phyloP scores from a whole-genome alignment of 2,888 invertebrate species.

The Lepidocyrtinus sp. region DNA sequence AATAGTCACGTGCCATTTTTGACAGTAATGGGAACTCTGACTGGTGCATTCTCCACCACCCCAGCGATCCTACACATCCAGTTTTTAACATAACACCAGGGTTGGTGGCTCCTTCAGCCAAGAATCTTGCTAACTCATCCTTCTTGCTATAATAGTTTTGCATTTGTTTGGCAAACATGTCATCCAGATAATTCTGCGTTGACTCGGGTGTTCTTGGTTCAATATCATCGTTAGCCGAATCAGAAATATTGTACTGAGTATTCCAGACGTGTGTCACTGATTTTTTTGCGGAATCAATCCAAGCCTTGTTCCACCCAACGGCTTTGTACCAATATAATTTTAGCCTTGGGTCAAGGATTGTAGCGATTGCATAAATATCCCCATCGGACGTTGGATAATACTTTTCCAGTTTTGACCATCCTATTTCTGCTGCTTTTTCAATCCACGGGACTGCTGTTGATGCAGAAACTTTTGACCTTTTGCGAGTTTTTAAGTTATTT shows the following conservation, averaged over 20 bases:
- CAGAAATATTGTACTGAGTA: background rate
- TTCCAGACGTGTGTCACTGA: background rate
- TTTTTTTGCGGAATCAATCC: background rate
- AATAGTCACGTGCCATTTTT: background rate
- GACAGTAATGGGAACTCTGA: background rate
- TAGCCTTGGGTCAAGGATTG: slow-evolving; percentile 4
- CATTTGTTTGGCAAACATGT: background rate
- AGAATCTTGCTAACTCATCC: background rate
- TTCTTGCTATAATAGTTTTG: background rate
- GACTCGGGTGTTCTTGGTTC: too few species aligned
- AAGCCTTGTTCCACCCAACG: background rate
- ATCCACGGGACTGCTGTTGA: background rate
- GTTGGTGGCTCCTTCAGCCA: background rate
- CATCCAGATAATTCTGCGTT: too few species aligned
- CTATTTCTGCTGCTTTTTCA: background rate
- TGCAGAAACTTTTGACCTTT: background rate
- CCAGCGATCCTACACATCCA: background rate
- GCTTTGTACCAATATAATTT: background rate
- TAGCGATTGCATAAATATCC: background rate
- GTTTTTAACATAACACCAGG: too few species aligned
- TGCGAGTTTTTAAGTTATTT: background rate
- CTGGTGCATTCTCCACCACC: background rate
- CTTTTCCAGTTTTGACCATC: background rate
- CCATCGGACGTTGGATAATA: background rate
- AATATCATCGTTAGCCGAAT: too few species aligned